A percentile compares a stretch with the other conserved stretches of the same genome.
These are phyloP conservation scores for Platycheirus albimanus DNA, from an alignment of 2,888 invertebrate genomes.

Conservation along the genomic window DNA sequence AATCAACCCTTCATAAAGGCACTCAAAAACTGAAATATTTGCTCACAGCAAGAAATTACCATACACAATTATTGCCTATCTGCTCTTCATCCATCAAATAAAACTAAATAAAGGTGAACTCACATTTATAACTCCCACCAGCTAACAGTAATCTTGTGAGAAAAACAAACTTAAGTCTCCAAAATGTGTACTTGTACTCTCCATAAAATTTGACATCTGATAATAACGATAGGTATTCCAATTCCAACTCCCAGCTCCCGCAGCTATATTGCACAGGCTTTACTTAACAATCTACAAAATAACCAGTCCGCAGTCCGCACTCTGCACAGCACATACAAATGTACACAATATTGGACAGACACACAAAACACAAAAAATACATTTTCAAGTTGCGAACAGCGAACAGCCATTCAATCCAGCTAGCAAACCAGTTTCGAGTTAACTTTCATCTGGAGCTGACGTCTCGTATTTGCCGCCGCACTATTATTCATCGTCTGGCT, in stretches of 20 bases:
- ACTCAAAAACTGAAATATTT: too few species aligned
- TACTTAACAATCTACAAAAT: slow-evolving; percentile 31
- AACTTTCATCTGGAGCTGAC: slow-evolving; percentile 82
- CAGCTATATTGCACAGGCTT: slow-evolving; percentile 53
- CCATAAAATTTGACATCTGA: slow-evolving; percentile 67
- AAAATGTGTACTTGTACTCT: slow-evolving; percentile 56
- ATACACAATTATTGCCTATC: too few species aligned
- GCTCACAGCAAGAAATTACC: too few species aligned
- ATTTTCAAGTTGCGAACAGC: slow-evolving; percentile 43
- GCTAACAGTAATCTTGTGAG: slow-evolving; percentile 30
- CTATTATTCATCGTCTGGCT: slow-evolving; percentile 71
- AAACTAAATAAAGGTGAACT: slow-evolving; percentile 42
- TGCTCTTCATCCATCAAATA: too few species aligned
- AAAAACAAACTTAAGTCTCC: slow-evolving; percentile 52
- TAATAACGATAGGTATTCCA: too few species aligned
- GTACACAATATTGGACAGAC: slow-evolving; percentile 12
- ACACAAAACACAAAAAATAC: slow-evolving; percentile 8
- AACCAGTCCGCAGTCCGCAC: slow-evolving; percentile 44
- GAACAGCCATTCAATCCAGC: slow-evolving; percentile 57
- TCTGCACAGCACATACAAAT: slow-evolving; percentile 17
- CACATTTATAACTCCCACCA: slow-evolving; percentile 9
- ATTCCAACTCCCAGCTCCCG: too few species aligned
- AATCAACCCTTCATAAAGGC: too few species aligned
- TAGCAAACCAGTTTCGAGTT: slow-evolving; percentile 81
- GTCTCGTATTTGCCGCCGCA: slow-evolving; percentile 77